Evolutionary conservation across 2,888 invertebrate species (phyloP).

Genomic region (Ceriagrion tenellum): DNA sequence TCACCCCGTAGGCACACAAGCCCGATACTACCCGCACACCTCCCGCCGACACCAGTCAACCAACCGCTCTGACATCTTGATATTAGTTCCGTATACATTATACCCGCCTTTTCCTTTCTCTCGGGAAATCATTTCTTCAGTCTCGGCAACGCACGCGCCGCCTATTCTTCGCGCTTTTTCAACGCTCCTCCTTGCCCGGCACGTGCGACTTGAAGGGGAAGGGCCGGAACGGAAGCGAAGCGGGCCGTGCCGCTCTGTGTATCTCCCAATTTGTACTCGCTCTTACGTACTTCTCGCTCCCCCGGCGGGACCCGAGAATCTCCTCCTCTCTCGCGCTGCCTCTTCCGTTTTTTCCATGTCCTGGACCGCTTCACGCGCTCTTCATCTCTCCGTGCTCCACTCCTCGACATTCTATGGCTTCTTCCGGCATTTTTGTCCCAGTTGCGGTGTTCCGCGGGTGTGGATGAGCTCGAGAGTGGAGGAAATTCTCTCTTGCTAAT

Average conservation of each 20-base stretch:
- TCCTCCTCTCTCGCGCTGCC: not conserved
- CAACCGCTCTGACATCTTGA: not conserved
- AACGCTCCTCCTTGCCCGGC: not conserved
- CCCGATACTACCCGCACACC: not conserved
- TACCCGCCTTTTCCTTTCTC: not conserved
- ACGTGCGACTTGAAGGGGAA: not conserved
- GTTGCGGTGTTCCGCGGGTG: not conserved
- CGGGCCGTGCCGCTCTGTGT: not conserved
- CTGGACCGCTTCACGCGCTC: too few species aligned
- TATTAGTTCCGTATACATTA: conserved; percentile 28
- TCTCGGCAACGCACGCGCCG: not conserved
- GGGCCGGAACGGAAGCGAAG: not conserved
- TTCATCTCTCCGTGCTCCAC: not conserved
- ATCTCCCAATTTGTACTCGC: not conserved
- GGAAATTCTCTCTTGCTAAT: too few species aligned
- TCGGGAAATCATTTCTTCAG: conserved; percentile 17
- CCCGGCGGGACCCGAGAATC: not conserved
- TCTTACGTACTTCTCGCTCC: not conserved
- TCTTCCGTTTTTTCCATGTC: not conserved
- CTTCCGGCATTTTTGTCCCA: not conserved
- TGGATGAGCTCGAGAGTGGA: too few species aligned
- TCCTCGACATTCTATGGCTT: not conserved
- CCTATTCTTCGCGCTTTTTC: not conserved
- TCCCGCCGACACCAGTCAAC: not conserved
- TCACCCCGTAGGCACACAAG: too few species aligned